These are phyloP conservation scores for Pogoniulus pusillus DNA, from an alignment of 2,797 vertebrate genomes.

Conservation along the genomic window DNA sequence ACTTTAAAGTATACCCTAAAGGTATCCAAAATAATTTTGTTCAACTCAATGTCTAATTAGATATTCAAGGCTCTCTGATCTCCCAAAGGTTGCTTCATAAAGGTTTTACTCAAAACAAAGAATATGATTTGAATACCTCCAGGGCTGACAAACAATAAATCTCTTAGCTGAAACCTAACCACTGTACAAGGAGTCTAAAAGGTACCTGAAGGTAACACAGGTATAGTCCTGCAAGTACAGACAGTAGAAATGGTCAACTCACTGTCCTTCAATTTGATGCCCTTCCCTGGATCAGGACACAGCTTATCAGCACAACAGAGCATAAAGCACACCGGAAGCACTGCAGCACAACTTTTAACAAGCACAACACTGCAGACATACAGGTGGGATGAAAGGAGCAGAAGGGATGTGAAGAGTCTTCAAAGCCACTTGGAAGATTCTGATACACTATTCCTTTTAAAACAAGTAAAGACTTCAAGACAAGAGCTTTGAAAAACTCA, in stretches of 20 bases:
- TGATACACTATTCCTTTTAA: background rate
- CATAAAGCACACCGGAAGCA: background rate
- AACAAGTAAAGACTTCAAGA: background rate
- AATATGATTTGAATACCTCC: background rate
- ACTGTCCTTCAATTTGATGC: background rate
- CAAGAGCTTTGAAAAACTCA: background rate
- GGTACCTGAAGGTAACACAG: background rate
- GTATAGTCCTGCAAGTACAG: background rate
- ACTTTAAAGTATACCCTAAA: conserved; percentile 64
- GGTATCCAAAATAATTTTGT: conserved; percentile 57
- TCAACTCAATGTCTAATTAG: conserved; percentile 45
- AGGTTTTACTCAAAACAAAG: conserved; percentile 60
- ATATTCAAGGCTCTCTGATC: conserved; percentile 57
- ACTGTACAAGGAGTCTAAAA: background rate
- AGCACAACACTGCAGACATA: background rate
- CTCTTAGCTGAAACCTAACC: conserved; percentile 36
- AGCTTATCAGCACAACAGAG: background rate
- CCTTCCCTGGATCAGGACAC: background rate
- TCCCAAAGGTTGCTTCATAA: conserved; percentile 33
- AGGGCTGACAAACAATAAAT: conserved; percentile 38
- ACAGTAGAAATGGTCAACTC: background rate
- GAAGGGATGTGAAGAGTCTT: background rate
- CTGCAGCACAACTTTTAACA: background rate
- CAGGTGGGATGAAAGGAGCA: background rate
- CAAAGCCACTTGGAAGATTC: conserved; percentile 30